Conservation (phyloP, 2,797 vertebrate genomes). For the Bufotes viridis region DNA sequence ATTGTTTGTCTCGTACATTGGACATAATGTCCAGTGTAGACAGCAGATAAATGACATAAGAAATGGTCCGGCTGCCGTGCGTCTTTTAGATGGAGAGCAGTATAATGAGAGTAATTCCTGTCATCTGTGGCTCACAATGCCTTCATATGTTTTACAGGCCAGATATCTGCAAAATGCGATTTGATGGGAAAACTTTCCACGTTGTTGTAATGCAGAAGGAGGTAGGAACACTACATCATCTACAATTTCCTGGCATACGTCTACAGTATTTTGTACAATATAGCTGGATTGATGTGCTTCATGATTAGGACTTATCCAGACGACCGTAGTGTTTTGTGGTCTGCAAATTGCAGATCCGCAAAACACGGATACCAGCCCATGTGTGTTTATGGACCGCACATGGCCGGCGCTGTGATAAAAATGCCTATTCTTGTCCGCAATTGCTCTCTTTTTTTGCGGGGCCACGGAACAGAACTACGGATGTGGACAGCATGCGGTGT, state of each 20-base stretch:
- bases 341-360: no score
- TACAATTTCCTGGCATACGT: background rate
- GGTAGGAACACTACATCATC: constrained; percentile 73
- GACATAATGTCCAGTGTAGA: background rate
- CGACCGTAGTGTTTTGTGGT: no score
- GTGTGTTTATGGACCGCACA: no score
- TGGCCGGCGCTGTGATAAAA: no score
- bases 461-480: no score
- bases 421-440: no score
- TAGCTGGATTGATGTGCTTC: background rate
- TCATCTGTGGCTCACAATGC: background rate
- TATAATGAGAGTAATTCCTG: background rate
- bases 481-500: no score
- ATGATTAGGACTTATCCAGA: background rate
- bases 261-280: background rate
- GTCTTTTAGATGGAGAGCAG: background rate
- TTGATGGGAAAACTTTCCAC: constrained; percentile 98
- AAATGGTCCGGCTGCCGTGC: background rate
- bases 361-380: no score
- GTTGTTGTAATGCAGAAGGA: constrained; percentile 94
- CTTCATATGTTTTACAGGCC: constrained; percentile 77
- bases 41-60: background rate
- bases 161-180: constrained; percentile 96
- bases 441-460: no score
- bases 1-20: background rate